Percentiles rank a stretch among this genome's conserved stretches.
These are phyloP conservation scores for Conus ventricosus DNA, from an alignment of 1,140 invertebrate genomes.

Conservation along the genomic window DNA sequence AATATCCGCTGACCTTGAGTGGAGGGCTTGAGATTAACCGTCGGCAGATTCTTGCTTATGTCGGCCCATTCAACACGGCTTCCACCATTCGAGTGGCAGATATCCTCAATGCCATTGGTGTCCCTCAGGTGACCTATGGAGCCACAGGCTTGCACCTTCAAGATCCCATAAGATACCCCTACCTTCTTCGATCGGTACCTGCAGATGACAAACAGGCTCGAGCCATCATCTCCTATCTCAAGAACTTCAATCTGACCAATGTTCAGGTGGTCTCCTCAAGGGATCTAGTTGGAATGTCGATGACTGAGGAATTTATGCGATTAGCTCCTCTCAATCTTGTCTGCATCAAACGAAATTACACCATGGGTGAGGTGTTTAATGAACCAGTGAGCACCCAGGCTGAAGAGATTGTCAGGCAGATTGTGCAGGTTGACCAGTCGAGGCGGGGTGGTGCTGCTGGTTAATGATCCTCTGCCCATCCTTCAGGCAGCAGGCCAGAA, in stretches of 20 bases:
- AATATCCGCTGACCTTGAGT: constrained; percentile 50
- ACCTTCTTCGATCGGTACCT: constrained; percentile 88
- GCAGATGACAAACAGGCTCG: constrained; percentile 87
- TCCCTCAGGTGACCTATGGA: constrained; percentile 80
- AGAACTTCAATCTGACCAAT: constrained; percentile 63
- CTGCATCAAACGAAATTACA: constrained; percentile 65
- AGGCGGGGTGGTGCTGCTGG: constrained; percentile 82
- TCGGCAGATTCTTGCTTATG: constrained; percentile 61
- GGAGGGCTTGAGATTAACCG: constrained; percentile 53
- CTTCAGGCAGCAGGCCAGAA: constrained; percentile 76
- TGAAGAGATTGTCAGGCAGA: neutral
- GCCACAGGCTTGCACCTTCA: constrained; percentile 79
- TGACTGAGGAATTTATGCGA: constrained; percentile 61
- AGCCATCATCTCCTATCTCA: constrained; percentile 78
- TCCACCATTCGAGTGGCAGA: constrained; percentile 84
- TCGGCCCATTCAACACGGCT: constrained; percentile 76
- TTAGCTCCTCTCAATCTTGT: constrained; percentile 64
- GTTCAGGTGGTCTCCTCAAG: constrained; percentile 67
- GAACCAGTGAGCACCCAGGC: constrained; percentile 35
- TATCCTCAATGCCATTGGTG: constrained; percentile 80
- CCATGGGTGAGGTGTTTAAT: constrained; percentile 55
- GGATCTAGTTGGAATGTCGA: constrained; percentile 60
- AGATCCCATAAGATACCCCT: constrained; percentile 78
- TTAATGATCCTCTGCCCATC: constrained; percentile 83
- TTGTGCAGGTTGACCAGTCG: neutral